A percentile compares a stretch with the other conserved stretches of the same genome.
Evolutionary conservation across 2,113 vertebrate genomes (phyloP).

Genomic region (Rana temporaria): DNA sequence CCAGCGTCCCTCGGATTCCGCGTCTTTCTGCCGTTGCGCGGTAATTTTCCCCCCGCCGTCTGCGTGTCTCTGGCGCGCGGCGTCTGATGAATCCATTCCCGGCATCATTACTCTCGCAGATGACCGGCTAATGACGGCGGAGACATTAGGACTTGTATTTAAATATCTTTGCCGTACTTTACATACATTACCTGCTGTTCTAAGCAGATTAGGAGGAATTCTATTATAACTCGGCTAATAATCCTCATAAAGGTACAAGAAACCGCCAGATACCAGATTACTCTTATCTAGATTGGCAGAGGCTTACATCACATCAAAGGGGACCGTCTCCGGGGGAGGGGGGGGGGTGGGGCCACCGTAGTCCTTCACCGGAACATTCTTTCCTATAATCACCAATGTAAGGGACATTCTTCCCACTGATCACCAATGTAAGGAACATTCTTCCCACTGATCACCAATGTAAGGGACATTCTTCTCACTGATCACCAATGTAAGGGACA

Average conservation of each 20-base stretch:
- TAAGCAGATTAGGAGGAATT: constrained; percentile 5
- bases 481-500: no score
- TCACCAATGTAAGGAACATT: no score
- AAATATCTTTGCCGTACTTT: neutral
- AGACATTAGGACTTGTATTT: neutral
- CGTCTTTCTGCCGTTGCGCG: neutral
- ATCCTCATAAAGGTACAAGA: constrained; percentile 13
- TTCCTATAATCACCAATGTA: no score
- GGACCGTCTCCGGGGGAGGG: neutral
- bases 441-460: no score
- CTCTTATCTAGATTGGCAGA: constrained; percentile 17
- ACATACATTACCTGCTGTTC: neutral
- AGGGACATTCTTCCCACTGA: no score
- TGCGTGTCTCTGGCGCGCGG: neutral
- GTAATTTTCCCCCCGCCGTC: neutral
- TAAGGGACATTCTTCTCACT: no score
- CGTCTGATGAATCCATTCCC: neutral
- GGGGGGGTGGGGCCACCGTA: no score
- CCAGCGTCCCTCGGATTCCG: no score
- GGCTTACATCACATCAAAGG: neutral
- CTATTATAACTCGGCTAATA: constrained; percentile 22
- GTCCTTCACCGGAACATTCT: no score
- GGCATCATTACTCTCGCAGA: neutral
- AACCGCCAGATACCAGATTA: constrained; percentile 21
- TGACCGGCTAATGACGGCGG: neutral